Percentiles rank a stretch among this genome's conserved stretches.
Conservation (phyloP, 2,113 vertebrate genomes). For the Talpa occidentalis region DNA sequence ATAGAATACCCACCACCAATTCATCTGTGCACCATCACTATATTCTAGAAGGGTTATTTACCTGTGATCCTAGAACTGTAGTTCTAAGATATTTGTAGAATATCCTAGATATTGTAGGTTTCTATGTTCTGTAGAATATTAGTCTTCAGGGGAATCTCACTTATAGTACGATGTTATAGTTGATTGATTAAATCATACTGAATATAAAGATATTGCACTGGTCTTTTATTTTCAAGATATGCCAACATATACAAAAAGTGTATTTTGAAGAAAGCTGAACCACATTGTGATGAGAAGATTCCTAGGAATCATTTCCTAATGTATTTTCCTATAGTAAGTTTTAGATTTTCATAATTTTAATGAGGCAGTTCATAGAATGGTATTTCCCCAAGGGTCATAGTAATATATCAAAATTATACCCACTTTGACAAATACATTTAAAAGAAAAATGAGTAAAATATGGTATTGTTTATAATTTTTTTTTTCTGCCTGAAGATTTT, state of each 20-base stretch:
- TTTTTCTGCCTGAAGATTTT: background rate
- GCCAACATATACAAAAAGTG: background rate
- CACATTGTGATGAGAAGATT: constrained; percentile 21
- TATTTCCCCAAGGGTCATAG: background rate
- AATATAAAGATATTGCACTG: background rate
- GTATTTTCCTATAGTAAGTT: background rate
- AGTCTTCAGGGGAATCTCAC: background rate
- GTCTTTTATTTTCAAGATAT: background rate
- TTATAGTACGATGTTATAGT: background rate
- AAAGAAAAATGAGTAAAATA: background rate
- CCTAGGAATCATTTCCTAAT: background rate
- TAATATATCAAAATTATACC: background rate
- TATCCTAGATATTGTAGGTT: background rate
- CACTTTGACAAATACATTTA: background rate
- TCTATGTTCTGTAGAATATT: background rate
- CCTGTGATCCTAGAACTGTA: background rate
- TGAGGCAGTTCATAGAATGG: background rate
- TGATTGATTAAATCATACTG: background rate
- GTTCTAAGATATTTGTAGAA: background rate
- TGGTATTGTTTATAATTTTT: background rate
- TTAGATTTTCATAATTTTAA: constrained; percentile 54
- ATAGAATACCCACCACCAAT: too few relatives aligned
- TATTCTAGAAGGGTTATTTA: background rate
- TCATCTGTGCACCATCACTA: too few relatives aligned
- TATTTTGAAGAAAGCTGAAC: constrained; percentile 21